These are phyloP conservation scores for Ianthella basta DNA, from an alignment of 37 sponge, comb jelly and placozoan species.

Conservation along the genomic window DNA sequence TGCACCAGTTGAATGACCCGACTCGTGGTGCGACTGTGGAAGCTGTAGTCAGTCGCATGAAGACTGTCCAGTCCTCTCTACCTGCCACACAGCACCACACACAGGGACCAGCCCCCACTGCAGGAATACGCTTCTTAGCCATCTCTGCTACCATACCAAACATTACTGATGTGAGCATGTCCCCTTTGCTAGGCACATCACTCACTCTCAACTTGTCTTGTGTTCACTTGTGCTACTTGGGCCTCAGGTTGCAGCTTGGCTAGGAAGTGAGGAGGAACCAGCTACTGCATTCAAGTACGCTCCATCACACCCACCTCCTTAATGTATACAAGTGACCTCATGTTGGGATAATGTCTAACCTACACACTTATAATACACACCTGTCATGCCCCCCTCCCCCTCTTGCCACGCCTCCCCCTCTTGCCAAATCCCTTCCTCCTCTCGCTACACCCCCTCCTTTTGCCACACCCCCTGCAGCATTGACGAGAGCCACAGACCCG, in stretches of 20 bases:
- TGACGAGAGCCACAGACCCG: constrained; percentile 96
- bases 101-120: neutral
- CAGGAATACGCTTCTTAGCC: constrained; percentile 85
- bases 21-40: constrained; percentile 95
- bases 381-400: too few relatives aligned
- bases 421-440: too few relatives aligned
- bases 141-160: constrained; percentile 99
- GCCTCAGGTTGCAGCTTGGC: constrained; percentile 82
- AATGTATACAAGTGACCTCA: too few relatives aligned
- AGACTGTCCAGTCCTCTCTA: constrained; percentile 86
- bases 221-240: neutral
- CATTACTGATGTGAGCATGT: constrained; percentile 76
- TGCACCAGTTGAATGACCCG: constrained; percentile 96
- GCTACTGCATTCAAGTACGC: constrained; percentile 57
- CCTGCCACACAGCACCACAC: neutral
- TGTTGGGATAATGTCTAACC: too few relatives aligned
- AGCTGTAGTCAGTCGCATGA: constrained; percentile 98
- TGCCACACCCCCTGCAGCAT: constrained; percentile 50
- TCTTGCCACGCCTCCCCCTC: too few relatives aligned
- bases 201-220: neutral
- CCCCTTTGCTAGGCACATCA: neutral
- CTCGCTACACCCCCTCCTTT: too few relatives aligned
- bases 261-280: constrained; percentile 73
- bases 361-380: too few relatives aligned
- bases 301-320: neutral